A percentile compares a stretch with the other conserved stretches of the same genome.
Evolutionary conservation across 2,113 vertebrate genomes (phyloP).

Genomic region (Crotalus viridis): DNA sequence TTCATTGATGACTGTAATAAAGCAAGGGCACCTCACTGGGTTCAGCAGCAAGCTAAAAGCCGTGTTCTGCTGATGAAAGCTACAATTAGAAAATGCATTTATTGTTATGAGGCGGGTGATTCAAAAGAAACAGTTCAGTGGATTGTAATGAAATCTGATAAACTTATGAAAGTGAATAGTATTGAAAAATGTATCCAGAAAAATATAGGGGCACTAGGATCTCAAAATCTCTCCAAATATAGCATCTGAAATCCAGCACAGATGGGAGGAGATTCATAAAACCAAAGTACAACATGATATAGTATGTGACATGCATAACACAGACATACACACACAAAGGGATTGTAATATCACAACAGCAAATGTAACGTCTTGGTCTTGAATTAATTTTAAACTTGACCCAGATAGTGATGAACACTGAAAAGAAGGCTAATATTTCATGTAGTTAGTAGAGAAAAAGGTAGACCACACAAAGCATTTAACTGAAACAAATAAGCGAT

Average conservation of each 20-base stretch:
- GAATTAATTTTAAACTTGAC: constrained; percentile 11
- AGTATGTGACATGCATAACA: background rate
- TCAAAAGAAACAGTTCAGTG: background rate
- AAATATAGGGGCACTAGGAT: background rate
- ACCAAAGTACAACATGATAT: background rate
- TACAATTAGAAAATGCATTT: background rate
- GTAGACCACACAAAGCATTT: background rate
- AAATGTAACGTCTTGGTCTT: background rate
- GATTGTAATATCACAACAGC: background rate
- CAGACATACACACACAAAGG: background rate
- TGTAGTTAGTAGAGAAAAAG: background rate
- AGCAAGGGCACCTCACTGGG: background rate
- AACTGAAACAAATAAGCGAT: background rate
- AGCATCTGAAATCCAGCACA: background rate
- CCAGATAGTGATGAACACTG: background rate
- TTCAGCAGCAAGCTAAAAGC: background rate
- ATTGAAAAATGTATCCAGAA: background rate
- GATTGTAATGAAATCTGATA: background rate
- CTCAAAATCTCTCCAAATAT: background rate
- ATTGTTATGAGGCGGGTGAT: background rate
- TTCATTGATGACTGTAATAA: background rate
- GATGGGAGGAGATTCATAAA: background rate
- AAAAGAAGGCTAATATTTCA: constrained; percentile 15
- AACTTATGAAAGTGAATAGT: background rate
- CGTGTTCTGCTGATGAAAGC: background rate